Conservation (phyloP, 2,797 vertebrate genomes). For the Parauchenoglanis punctatus region DNA sequence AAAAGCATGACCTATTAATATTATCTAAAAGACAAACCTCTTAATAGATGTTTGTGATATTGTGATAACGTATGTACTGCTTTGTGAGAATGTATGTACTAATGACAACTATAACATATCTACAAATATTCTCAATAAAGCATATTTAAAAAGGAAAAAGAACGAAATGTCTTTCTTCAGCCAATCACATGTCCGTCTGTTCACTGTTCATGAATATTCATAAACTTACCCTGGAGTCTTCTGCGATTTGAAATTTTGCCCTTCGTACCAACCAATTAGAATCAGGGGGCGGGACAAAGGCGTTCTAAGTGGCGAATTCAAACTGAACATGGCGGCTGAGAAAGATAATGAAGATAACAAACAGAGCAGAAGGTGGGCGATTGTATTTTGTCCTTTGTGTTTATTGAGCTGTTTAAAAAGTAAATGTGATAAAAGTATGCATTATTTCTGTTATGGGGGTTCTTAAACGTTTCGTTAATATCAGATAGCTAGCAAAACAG, state of each 20-base stretch:
- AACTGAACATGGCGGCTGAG: conserved; percentile 77
- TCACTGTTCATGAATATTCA: background rate
- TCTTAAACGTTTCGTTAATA: background rate
- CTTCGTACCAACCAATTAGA: conserved; percentile 11
- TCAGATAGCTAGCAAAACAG: background rate
- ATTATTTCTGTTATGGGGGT: background rate
- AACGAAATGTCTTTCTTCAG: background rate
- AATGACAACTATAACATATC: too few relatives aligned
- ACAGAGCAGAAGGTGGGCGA: conserved; percentile 70
- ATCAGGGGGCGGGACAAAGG: conserved; percentile 9
- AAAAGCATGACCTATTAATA: too few relatives aligned
- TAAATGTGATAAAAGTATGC: background rate
- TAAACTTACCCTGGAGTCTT: background rate
- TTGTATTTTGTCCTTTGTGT: background rate
- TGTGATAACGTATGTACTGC: too few relatives aligned
- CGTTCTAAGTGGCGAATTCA: conserved; percentile 72
- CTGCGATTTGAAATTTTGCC: background rate
- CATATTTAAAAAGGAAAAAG: background rate
- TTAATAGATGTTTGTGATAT: too few relatives aligned
- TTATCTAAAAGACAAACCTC: too few relatives aligned
- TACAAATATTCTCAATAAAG: too few relatives aligned
- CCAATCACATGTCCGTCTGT: background rate
- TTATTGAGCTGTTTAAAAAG: background rate
- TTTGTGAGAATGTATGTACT: too few relatives aligned
- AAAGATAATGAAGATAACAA: conserved; percentile 71